These are phyloP conservation scores for Harpalus rufipes DNA, from an alignment of 2,888 invertebrate genomes.

Conservation along the genomic window DNA sequence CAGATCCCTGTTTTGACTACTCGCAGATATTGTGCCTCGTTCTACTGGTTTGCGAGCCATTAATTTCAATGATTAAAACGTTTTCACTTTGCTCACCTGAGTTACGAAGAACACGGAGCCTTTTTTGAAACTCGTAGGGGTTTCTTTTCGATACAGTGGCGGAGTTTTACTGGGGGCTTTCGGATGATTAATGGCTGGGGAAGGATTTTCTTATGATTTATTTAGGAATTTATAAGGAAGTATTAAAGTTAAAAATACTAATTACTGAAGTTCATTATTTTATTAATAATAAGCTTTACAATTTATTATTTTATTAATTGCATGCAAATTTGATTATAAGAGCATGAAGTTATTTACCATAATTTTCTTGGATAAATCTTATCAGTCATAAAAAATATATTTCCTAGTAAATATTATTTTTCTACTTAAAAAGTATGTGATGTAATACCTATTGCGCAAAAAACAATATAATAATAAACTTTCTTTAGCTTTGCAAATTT, in stretches of 20 bases:
- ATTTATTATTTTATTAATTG: neutral
- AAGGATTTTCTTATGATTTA: constrained; percentile 34
- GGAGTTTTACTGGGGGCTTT: constrained; percentile 8
- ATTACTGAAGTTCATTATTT: constrained; percentile 12
- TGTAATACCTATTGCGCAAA: no score
- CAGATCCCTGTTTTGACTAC: constrained; percentile 62
- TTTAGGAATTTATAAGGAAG: constrained; percentile 27
- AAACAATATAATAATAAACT: no score
- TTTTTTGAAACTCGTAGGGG: constrained; percentile 29
- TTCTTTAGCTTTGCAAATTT: no score
- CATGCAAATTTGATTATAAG: no score
- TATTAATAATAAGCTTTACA: neutral
- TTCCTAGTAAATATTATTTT: no score
- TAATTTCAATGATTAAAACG: constrained; percentile 66
- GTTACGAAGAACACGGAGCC: constrained; percentile 36
- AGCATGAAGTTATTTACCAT: no score
- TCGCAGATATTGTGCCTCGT: constrained; percentile 48
- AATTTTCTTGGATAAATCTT: no score
- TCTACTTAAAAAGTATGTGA: no score
- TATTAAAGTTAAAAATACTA: constrained; percentile 18
- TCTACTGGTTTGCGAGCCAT: constrained; percentile 41
- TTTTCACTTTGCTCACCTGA: constrained; percentile 62
- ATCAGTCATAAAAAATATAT: no score
- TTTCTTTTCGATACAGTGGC: constrained; percentile 33
- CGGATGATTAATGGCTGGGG: constrained; percentile 10